These are phyloP conservation scores for Orgyia antiqua DNA, from an alignment of 2,888 invertebrate species.

Conservation along the genomic window DNA sequence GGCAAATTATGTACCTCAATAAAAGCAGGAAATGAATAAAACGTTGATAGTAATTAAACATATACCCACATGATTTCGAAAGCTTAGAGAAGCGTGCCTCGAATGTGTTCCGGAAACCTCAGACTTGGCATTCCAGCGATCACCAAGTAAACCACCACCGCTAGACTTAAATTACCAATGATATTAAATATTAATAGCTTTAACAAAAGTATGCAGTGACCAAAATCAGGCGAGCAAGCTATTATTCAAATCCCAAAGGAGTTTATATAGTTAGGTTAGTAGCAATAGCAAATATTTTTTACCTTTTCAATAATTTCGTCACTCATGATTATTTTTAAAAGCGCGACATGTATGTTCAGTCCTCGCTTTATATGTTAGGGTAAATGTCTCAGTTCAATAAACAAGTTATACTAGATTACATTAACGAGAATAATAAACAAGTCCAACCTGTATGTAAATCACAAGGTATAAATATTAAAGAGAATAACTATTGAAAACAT, in stretches of 20 bases:
- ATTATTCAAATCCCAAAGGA: too few species aligned
- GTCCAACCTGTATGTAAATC: slow-evolving; percentile 6
- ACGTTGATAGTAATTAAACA: too few species aligned
- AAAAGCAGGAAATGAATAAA: too few species aligned
- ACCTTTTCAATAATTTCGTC: slow-evolving; percentile 34
- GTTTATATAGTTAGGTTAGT: too few species aligned
- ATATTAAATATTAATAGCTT: too few species aligned
- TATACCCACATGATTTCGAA: slow-evolving; percentile 13
- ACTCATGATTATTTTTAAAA: slow-evolving; percentile 27
- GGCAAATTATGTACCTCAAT: too few species aligned
- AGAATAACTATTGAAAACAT: slow-evolving; percentile 31
- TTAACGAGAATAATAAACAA: background rate
- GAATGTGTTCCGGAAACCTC: slow-evolving; percentile 8
- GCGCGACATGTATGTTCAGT: slow-evolving; percentile 1
- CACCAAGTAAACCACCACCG: slow-evolving; percentile 7
- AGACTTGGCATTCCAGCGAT: slow-evolving; percentile 9
- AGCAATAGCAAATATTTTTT: too few species aligned
- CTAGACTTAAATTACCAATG: slow-evolving; percentile 6
- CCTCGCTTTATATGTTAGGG: too few species aligned
- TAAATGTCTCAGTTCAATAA: too few species aligned
- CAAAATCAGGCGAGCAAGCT: slow-evolving; percentile 2
- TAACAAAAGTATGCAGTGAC: too few species aligned
- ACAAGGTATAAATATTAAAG: too few species aligned
- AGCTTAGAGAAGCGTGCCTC: slow-evolving; percentile 5
- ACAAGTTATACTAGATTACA: slow-evolving; percentile 1